Evolutionary conservation across 2,888 invertebrate genomes (phyloP).

Genomic region (Oligia strigilis): DNA sequence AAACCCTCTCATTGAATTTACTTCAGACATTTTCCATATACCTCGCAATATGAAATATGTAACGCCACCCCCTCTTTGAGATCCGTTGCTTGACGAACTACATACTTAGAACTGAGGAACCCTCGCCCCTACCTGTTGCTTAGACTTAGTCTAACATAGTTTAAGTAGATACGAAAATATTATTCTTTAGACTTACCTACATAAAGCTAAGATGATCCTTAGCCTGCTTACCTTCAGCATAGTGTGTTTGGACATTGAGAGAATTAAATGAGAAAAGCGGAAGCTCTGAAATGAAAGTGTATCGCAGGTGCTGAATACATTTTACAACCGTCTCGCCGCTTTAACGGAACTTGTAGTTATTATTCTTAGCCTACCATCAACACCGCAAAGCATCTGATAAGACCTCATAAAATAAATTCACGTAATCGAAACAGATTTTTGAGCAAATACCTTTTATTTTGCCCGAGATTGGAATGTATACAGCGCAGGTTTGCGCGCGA

Average conservation of each 20-base stretch:
- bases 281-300: constrained; percentile 31
- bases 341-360: constrained; percentile 11
- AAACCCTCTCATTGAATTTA: background rate
- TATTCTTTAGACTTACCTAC: constrained; percentile 12
- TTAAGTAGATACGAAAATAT: constrained; percentile 33
- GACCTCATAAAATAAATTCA: constrained; percentile 38
- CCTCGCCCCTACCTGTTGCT: constrained; percentile 57
- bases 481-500: constrained; percentile 46
- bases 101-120: constrained; percentile 16
- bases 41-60: constrained; percentile 34
- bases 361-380: constrained; percentile 1
- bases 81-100: constrained; percentile 39
- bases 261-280: constrained; percentile 1
- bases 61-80: constrained; percentile 26
- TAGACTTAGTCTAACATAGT: constrained; percentile 17
- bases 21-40: constrained; percentile 26
- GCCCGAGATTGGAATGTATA: constrained; percentile 62
- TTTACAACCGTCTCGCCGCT: constrained; percentile 11
- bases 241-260: background rate
- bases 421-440: constrained; percentile 59
- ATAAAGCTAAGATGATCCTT: constrained; percentile 1
- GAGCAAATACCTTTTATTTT: constrained; percentile 58
- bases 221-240: no score
- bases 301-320: constrained; percentile 19
- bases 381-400: constrained; percentile 9